Conservation (phyloP, 2,888 invertebrate species). For the Malachius bipustulatus region DNA sequence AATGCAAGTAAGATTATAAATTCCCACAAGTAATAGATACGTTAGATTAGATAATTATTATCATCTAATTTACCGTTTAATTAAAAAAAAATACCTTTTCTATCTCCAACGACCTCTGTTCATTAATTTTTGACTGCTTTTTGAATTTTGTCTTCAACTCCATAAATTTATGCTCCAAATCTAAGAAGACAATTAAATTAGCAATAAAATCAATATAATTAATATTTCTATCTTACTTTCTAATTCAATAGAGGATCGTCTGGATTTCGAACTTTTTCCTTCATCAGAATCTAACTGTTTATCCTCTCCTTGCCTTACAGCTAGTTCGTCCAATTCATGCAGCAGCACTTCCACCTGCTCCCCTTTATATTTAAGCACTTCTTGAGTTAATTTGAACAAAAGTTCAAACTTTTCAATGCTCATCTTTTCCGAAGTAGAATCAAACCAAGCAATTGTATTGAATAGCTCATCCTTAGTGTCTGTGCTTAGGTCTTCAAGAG, state of each 20-base stretch:
- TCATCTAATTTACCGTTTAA: no score
- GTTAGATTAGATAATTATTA: no score
- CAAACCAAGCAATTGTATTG: slow-evolving; percentile 49
- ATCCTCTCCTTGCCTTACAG: slow-evolving; percentile 37
- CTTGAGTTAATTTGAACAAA: slow-evolving; percentile 51
- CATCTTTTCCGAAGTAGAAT: slow-evolving; percentile 45
- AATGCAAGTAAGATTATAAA: no score
- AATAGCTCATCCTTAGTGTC: slow-evolving; percentile 53
- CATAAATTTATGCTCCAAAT: slow-evolving; percentile 35
- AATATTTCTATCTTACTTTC: slow-evolving; percentile 31
- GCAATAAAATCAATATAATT: slow-evolving; percentile 7
- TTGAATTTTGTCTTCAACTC: slow-evolving; percentile 36
- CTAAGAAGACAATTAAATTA: slow-evolving; percentile 19
- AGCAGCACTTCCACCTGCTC: slow-evolving; percentile 49
- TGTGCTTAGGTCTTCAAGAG: slow-evolving; percentile 44
- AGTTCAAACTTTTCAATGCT: slow-evolving; percentile 44
- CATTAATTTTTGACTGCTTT: slow-evolving; percentile 33
- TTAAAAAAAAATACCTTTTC: no score
- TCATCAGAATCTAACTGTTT: slow-evolving; percentile 30
- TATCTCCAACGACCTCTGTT: slow-evolving; percentile 31
- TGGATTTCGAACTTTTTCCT: slow-evolving; percentile 28
- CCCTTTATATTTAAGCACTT: slow-evolving; percentile 54
- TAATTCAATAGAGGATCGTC: slow-evolving; percentile 26
- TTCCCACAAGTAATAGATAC: no score
- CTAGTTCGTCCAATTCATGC: slow-evolving; percentile 42